phyloP scores from a whole-genome alignment of 2,888 invertebrate species.

The Merodon equestris region DNA sequence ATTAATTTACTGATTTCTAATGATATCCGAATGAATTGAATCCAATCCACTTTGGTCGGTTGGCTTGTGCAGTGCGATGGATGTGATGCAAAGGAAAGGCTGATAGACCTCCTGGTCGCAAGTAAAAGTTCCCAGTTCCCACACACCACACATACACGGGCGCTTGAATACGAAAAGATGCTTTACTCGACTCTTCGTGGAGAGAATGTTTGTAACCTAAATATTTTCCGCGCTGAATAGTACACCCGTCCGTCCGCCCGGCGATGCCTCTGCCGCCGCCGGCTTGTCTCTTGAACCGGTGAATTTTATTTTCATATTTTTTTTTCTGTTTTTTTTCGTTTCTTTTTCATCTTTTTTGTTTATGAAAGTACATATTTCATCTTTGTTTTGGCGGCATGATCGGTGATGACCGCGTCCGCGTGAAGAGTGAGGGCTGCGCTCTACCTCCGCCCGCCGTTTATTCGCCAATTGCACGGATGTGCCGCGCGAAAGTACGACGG shows the following conservation, averaged over 20 bases:
- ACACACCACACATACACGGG: conserved; percentile 18
- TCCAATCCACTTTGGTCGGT: conserved; percentile 20
- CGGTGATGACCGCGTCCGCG: conserved; percentile 10
- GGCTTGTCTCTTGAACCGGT: conserved; percentile 4
- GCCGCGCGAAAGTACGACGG: conserved; percentile 47
- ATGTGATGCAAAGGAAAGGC: background rate
- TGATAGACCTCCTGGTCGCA: conserved; percentile 23
- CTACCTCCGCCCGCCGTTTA: conserved; percentile 9
- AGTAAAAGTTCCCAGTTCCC: conserved; percentile 45
- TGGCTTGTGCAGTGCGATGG: background rate
- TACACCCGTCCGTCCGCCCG: conserved; percentile 26
- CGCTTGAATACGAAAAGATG: too few relatives aligned
- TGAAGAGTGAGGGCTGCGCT: conserved; percentile 39
- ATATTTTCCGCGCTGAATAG: conserved; percentile 53
- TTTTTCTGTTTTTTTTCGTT: conserved; percentile 3
- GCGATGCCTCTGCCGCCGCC: background rate
- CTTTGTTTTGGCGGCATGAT: conserved; percentile 39
- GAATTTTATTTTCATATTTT: too few relatives aligned
- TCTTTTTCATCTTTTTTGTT: conserved; percentile 15
- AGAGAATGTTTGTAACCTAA: conserved; percentile 64
- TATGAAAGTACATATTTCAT: conserved; percentile 54
- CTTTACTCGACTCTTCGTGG: background rate
- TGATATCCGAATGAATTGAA: conserved; percentile 17
- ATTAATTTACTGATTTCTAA: conserved; percentile 64
- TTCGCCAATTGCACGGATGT: conserved; percentile 1